Conservation (phyloP, 2,888 invertebrate genomes). For the Amorpha juglandis region DNA sequence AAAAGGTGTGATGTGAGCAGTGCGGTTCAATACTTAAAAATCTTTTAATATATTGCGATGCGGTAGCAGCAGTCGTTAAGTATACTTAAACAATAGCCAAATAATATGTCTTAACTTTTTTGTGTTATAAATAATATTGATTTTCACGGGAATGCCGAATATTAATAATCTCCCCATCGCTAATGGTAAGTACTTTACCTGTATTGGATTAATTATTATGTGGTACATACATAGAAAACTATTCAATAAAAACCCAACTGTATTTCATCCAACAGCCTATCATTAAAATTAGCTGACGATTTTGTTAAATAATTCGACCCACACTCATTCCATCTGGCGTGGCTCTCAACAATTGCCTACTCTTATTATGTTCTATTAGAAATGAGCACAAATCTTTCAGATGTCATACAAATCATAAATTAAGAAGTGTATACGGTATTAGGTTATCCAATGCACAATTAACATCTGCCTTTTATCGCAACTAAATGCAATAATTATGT, state of each 20-base stretch:
- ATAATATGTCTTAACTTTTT: slow-evolving; percentile 79
- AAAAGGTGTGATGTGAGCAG: slow-evolving; percentile 67
- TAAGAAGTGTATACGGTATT: slow-evolving; percentile 36
- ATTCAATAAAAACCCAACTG: slow-evolving; percentile 18
- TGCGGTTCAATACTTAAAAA: slow-evolving; percentile 53
- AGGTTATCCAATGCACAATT: slow-evolving; percentile 18
- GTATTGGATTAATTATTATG: slow-evolving; percentile 55
- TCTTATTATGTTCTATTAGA: slow-evolving; percentile 30
- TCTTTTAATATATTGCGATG: slow-evolving; percentile 64
- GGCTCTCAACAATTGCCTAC: slow-evolving; percentile 11
- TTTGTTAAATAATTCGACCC: slow-evolving; percentile 1
- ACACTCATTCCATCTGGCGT: slow-evolving; percentile 13
- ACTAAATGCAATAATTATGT: neutral
- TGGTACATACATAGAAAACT: slow-evolving; percentile 46
- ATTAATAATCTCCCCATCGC: slow-evolving; percentile 73
- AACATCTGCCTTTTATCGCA: neutral
- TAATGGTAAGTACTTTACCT: slow-evolving; percentile 67
- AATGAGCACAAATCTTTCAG: slow-evolving; percentile 25
- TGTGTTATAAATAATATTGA: slow-evolving; percentile 60
- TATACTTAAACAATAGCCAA: slow-evolving; percentile 58
- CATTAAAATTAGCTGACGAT: neutral
- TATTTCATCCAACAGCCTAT: neutral
- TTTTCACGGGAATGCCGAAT: slow-evolving; percentile 76
- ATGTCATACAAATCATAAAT: slow-evolving; percentile 7
- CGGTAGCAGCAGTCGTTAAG: slow-evolving; percentile 69